Percentiles rank a stretch among this genome's conserved stretches.
Evolutionary conservation across 2,888 invertebrate genomes (phyloP).

Genomic region (Ophonus ardosiacus): DNA sequence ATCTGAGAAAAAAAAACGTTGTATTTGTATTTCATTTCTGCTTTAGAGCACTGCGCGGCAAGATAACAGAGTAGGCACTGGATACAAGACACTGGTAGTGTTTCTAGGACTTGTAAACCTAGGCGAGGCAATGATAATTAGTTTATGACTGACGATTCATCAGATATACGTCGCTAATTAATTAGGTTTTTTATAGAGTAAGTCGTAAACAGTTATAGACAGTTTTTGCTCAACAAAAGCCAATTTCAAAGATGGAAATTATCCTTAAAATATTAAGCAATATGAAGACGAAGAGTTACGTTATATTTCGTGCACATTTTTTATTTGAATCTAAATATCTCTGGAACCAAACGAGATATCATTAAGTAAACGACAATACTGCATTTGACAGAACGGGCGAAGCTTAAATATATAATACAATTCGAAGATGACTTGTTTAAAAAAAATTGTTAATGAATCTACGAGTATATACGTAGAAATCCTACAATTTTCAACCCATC

Average conservation of each 20-base stretch:
- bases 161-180: background rate
- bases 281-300: background rate
- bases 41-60: background rate
- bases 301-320: no score
- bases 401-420: no score
- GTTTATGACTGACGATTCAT: background rate
- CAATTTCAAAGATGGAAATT: background rate
- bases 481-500: no score
- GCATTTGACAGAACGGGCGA: no score
- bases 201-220: background rate
- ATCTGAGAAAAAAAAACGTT: conserved; percentile 10
- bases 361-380: no score
- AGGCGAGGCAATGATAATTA: conserved; percentile 2
- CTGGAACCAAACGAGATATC: no score
- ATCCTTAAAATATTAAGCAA: background rate
- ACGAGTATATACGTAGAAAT: no score
- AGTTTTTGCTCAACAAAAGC: background rate
- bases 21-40: conserved; percentile 35
- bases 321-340: no score
- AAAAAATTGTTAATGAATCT: no score
- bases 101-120: background rate
- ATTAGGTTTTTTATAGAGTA: background rate
- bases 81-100: background rate
- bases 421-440: no score
- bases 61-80: background rate